Evolutionary conservation across 2,113 vertebrate genomes (phyloP), one percentile per base, ranked within the genome.

Genomic region (Polypterus senegalus): DNA sequence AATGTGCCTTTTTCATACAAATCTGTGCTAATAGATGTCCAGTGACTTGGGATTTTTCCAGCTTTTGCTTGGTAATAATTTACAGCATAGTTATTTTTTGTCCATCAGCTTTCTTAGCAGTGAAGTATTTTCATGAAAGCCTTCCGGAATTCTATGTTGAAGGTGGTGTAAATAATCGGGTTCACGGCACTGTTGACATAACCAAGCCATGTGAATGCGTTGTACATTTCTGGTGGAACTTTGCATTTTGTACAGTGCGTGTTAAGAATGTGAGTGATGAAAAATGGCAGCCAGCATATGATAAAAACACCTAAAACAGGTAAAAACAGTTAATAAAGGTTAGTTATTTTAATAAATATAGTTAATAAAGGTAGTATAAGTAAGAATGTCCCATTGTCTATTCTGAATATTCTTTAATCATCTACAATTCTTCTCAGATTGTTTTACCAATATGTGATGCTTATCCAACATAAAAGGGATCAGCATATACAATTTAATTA

Each of bases 281-380:
- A 98, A 83, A 98, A 98, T 0, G 96, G 96, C 70, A 98, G 86
- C 96, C 96, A 98, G 78, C 93, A 98, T 73, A 97, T 92, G 81
- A 98, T 97, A 79, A 98, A 98, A 60, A 98, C 93, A 74, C 94
- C 96, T 98, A 71, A 45, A 68, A 69, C 63, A 71, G 59, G 79
- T 46, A 9, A 43, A 27, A 54, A 5, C 3, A 43, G 47, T 27
- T 27, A 27, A 27, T 27, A 27, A 27, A 27, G 27, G 27, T 27
- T 27, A 27, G 27, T 27, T 27, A 27, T 27, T 27, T 27, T 27
- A 27, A 27, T 27, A 27, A 27, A 27, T 27, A 27, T 27, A 27
- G 27, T 27, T 27, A 27, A 27, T 27, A 27, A 27, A 27, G 27
- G 27, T 27, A 27, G 27, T 27, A 27, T 27, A 27, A 27, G 27